Evolutionary conservation across 2,797 vertebrate genomes (phyloP).

Genomic region (Cirrhinus mrigala): DNA sequence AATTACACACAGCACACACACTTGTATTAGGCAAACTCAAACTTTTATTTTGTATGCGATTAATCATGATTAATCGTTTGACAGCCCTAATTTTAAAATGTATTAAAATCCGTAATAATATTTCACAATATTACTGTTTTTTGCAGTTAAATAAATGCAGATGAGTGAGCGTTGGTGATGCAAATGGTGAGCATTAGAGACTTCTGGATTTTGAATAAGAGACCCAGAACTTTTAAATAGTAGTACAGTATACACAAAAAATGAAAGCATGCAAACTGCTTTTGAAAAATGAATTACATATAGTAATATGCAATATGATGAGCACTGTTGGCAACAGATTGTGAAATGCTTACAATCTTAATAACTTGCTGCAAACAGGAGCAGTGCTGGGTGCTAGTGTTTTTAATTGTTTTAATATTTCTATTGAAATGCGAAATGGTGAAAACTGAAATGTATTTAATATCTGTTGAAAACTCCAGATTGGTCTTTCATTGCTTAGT

Average conservation of each 20-base stretch:
- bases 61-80: too few species aligned
- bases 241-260: background rate
- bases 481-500: background rate
- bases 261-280: background rate
- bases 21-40: too few species aligned
- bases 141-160: too few species aligned
- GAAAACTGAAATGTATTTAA: conserved; percentile 2
- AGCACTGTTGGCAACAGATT: background rate
- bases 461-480: background rate
- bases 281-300: background rate
- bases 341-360: background rate
- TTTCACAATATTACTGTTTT: background rate
- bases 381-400: background rate
- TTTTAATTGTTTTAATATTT: background rate
- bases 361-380: background rate
- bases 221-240: background rate
- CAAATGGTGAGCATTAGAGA: background rate
- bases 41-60: too few species aligned
- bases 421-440: background rate
- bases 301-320: background rate
- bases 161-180: too few species aligned
- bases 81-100: too few species aligned
- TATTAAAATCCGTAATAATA: background rate
- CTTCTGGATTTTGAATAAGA: background rate
- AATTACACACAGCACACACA: too few species aligned